Evolutionary conservation across 2,888 invertebrate species (phyloP), one percentile per base, ranked within the genome.

Genomic region (Koerneria pararmatus): DNA sequence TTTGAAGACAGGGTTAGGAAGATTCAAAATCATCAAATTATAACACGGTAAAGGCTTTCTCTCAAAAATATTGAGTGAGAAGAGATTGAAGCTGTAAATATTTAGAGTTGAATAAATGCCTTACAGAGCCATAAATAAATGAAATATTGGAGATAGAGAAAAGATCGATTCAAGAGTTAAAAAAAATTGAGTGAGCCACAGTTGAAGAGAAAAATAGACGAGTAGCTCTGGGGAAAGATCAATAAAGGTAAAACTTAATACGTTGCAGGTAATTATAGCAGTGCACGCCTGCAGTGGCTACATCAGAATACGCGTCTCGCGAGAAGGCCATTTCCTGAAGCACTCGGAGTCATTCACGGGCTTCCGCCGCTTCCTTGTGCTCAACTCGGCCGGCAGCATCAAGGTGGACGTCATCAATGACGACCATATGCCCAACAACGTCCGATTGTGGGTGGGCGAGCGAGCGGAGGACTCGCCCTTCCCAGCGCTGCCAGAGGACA

Each of bases 401-500:
- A 59, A 46, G 24, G 46, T 77, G 51, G 72, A 78, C 59, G 66
- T 79, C 8, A 68, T 75, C 54, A 79, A 79, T 66, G 78, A 77
- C 56, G 77, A 78, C 60, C 61, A 68, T 19, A 51, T 46, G 19
- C 54, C 71, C 8, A 74, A 74, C 31, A 32, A n/a, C 15, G 72
- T 70, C 49, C 34, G 64, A 41, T 32, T 73, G 24, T 73, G 74
- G 74, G 46, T 59, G 27, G 59, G 59, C 27, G 27, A 41, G 46
- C 46, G 41, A n/a, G 32, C 70, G 1, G 62, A 68, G 15, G 69
- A 71, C 6, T 75, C 75, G 8, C 79, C 78, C 8, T 79, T 75
- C 62, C 74, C 79, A 15, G 66, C 69, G 51, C 71, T 79, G 15
- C 79, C 79, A 6, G 77, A 76, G 31, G 79, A 79, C 65, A 76